Evolutionary conservation across 2,797 vertebrate species (phyloP), one percentile per base, ranked within the genome.

Genomic region (Decapterus maruadsi): DNA sequence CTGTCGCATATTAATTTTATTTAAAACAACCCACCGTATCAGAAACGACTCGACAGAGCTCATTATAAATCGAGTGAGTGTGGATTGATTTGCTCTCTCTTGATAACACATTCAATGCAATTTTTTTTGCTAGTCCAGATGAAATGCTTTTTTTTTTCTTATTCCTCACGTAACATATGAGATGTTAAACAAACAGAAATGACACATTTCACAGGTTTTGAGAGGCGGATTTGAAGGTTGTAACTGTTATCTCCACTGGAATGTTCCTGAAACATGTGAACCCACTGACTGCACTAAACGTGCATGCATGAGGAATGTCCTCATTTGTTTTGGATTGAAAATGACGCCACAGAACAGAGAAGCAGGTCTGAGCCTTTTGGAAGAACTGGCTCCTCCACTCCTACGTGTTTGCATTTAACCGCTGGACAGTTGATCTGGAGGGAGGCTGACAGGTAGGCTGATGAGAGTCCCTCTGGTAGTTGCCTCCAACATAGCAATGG

Each of bases 371-470:
- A 79, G 58, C 62, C 57, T 9, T 59, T 38, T 58, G 74, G 73
- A 80, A 29, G 68, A 59, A 55, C 31, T 10, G 58, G 78, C 29
- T 72, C 74, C 78, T 26, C 75, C 26, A 11, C 62, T 65, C 68
- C 77, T 80, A 48, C 54, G 46, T 81, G 86, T 86, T 87, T 81
- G 59, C 57, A 51, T 78, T 86, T 64, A 84, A 59, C 73, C 67
- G 10, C 76, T 36, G 29, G 82, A 85, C 84, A 77, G 78, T n/a
- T 79, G 87, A 86, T 82, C 64, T 58, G 10, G 53, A 68, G 73
- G 68, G 60, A 76, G 77, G 51, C 77, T 91, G 90, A 91, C 89
- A 88, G 87, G 89, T 86, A 67, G 69, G 75, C 77, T 83, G 76
- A 87, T 85, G 81, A 79, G 72, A 67, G 69, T 75, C 84, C 58